Conservation (phyloP, 2,888 invertebrate genomes). For the Eupsilia transversa region DNA sequence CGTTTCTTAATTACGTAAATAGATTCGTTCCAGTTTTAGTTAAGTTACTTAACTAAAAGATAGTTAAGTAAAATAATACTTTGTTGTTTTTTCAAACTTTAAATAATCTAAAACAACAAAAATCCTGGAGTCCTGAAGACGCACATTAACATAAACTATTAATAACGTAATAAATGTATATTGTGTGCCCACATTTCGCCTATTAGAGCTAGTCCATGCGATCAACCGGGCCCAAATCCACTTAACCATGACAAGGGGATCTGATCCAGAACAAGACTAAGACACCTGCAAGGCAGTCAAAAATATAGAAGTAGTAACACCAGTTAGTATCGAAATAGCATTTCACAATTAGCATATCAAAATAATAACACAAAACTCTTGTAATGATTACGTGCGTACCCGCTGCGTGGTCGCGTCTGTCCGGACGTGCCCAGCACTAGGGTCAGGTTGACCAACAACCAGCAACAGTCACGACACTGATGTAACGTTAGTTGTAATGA, state of each 20-base stretch:
- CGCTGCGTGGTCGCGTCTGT: background rate
- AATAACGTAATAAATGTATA: background rate
- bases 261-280: background rate
- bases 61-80: background rate
- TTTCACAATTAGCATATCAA: slow-evolving; percentile 25
- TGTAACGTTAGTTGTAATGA: slow-evolving; percentile 21
- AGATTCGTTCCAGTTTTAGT: background rate
- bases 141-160: background rate
- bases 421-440: slow-evolving; percentile 44
- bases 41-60: too few relatives aligned
- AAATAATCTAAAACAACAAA: background rate
- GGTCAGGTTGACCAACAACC: slow-evolving; percentile 44
- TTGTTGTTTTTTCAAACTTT: background rate
- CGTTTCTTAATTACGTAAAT: background rate
- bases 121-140: background rate
- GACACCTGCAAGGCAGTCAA: background rate
- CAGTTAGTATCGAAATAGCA: background rate
- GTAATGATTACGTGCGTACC: slow-evolving; percentile 22
- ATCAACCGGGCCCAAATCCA: background rate
- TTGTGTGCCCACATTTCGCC: background rate
- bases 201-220: background rate
- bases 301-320: background rate
- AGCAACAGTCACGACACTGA: slow-evolving; percentile 45
- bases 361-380: background rate
- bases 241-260: background rate